These are phyloP conservation scores for Athalia circularis DNA, from an alignment of 2,888 invertebrate genomes.

Conservation along the genomic window DNA sequence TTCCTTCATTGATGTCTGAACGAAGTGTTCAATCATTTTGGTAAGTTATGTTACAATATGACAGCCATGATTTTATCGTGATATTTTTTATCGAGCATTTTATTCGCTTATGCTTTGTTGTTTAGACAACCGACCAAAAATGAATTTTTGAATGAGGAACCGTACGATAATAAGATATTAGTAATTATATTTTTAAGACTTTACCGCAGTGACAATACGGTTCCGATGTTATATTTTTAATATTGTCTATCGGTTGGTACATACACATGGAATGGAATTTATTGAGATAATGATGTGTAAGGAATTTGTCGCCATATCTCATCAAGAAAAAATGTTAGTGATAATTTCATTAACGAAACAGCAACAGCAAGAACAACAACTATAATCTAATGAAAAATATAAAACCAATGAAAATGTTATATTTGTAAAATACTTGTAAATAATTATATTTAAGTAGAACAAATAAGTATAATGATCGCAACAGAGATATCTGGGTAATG, in stretches of 20 bases:
- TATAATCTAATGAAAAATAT: not conserved
- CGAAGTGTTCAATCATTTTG: too few species aligned
- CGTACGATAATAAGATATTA: constrained; percentile 23
- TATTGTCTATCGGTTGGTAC: constrained; percentile 17
- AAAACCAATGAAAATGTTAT: not conserved
- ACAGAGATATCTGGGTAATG: too few species aligned
- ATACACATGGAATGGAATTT: not conserved
- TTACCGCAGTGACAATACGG: constrained; percentile 15
- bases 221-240: constrained; percentile 43
- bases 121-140: too few species aligned
- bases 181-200: constrained; percentile 45
- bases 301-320: too few species aligned
- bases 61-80: too few species aligned
- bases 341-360: too few species aligned
- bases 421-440: constrained; percentile 10
- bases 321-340: too few species aligned
- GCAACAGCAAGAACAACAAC: not conserved
- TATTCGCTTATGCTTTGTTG: too few species aligned
- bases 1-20: too few species aligned
- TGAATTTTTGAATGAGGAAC: not conserved
- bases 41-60: too few species aligned
- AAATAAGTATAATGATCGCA: not conserved
- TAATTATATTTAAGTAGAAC: not conserved
- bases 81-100: too few species aligned
- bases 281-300: too few species aligned